Evolutionary conservation across 2,113 vertebrate species (phyloP).

Genomic region (Upupa epops): DNA sequence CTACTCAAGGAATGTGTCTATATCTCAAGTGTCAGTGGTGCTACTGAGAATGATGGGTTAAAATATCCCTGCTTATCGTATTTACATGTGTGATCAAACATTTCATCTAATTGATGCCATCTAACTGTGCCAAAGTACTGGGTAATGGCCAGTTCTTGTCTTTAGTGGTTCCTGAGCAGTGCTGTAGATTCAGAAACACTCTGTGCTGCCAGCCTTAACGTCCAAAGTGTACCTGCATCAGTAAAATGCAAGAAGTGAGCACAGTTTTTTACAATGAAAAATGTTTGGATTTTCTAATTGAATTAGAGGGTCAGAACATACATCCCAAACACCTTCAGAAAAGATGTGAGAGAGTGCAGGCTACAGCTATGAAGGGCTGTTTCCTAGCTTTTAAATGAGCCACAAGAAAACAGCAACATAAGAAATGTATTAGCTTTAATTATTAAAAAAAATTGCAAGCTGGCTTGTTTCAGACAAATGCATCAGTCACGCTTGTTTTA

Average conservation of each 20-base stretch:
- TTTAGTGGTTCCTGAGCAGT: neutral
- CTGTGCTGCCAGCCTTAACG: neutral
- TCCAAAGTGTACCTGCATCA: neutral
- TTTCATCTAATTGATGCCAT: neutral
- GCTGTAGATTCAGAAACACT: neutral
- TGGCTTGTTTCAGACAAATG: conserved; percentile 24
- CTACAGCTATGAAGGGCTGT: neutral
- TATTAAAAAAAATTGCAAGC: neutral
- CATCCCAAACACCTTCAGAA: neutral
- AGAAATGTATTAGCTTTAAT: neutral
- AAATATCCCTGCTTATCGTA: neutral
- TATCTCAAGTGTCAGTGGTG: neutral
- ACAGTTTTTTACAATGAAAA: neutral
- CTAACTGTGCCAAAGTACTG: neutral
- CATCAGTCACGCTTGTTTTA: conserved; percentile 25
- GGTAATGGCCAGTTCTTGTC: neutral
- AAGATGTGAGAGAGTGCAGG: neutral
- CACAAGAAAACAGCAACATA: neutral
- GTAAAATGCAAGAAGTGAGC: neutral
- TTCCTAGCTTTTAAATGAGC: neutral
- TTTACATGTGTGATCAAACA: neutral
- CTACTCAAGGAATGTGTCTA: neutral
- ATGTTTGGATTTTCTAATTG: neutral
- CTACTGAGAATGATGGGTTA: neutral
- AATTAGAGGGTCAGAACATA: neutral